A percentile compares a stretch with the other conserved stretches of the same genome.
These are phyloP conservation scores for Trichonephila inaurata DNA, from an alignment of 1,140 invertebrate species.

Conservation along the genomic window DNA sequence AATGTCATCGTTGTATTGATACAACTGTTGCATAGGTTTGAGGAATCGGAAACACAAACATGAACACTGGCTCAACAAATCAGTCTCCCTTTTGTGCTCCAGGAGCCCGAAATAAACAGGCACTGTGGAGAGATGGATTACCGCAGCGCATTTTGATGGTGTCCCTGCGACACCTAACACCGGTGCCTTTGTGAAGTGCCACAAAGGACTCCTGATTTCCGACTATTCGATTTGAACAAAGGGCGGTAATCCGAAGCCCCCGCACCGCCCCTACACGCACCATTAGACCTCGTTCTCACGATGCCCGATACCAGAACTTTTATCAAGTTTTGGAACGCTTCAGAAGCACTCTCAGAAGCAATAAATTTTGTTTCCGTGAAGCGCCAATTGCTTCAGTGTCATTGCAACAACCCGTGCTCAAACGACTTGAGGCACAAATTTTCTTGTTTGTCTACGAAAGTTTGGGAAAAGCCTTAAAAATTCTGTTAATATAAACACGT, in stretches of 20 bases:
- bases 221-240: constrained; percentile 54
- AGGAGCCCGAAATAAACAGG: neutral
- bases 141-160: neutral
- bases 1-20: too few species aligned
- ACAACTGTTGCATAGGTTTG: too few species aligned
- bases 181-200: neutral
- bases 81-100: neutral
- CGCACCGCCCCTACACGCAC: constrained; percentile 50
- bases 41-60: too few species aligned
- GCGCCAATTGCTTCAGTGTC: too few species aligned
- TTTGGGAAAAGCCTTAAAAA: too few species aligned
- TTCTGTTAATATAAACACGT: too few species aligned
- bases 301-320: neutral
- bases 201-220: constrained; percentile 60
- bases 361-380: too few species aligned
- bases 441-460: too few species aligned
- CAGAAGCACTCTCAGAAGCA: too few species aligned
- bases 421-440: too few species aligned
- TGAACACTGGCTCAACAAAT: neutral
- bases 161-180: neutral
- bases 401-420: too few species aligned
- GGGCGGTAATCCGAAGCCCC: constrained; percentile 51
- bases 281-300: constrained; percentile 52
- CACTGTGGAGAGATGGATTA: neutral
- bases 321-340: neutral